A percentile compares a stretch with the other conserved stretches of the same genome.
Evolutionary conservation across 2,888 invertebrate species (phyloP).

Genomic region (Xanthia icteritia): DNA sequence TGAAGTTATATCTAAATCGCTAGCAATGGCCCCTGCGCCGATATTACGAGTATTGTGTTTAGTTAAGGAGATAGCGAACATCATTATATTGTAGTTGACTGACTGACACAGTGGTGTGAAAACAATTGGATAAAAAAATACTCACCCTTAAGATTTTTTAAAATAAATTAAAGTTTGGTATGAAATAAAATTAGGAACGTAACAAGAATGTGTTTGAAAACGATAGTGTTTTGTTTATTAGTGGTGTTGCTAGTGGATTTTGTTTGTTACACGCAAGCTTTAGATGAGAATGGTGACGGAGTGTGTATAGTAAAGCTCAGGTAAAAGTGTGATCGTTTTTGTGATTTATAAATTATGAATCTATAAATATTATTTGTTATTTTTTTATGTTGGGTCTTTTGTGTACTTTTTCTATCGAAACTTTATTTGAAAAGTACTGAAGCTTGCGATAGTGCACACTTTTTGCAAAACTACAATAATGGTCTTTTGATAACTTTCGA

Average conservation of each 20-base stretch:
- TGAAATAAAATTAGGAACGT: background rate
- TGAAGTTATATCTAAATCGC: conserved; percentile 49
- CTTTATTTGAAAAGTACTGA: background rate
- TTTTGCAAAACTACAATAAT: background rate
- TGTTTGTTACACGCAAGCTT: conserved; percentile 53
- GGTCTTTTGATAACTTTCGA: too few relatives aligned
- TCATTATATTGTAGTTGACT: conserved; percentile 66
- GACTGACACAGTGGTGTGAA: conserved; percentile 65
- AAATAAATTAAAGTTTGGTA: background rate
- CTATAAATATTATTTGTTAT: background rate
- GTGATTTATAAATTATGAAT: background rate
- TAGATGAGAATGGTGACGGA: conserved; percentile 71
- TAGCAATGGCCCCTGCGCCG: conserved; percentile 46
- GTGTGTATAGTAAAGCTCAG: conserved; percentile 75
- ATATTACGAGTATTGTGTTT: conserved; percentile 66
- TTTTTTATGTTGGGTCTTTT: background rate
- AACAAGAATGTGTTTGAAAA: conserved; percentile 62
- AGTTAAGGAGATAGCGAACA: conserved; percentile 70
- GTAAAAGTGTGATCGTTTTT: conserved; percentile 55
- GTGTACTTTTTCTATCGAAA: background rate
- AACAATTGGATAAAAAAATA: conserved; percentile 25
- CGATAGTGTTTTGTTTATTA: conserved; percentile 59
- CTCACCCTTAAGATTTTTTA: background rate
- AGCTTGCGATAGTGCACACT: too few relatives aligned
- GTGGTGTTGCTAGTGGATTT: conserved; percentile 56